Evolutionary conservation across 1,140 invertebrate species (phyloP).

Genomic region (Meloidogyne chitwoodi): DNA sequence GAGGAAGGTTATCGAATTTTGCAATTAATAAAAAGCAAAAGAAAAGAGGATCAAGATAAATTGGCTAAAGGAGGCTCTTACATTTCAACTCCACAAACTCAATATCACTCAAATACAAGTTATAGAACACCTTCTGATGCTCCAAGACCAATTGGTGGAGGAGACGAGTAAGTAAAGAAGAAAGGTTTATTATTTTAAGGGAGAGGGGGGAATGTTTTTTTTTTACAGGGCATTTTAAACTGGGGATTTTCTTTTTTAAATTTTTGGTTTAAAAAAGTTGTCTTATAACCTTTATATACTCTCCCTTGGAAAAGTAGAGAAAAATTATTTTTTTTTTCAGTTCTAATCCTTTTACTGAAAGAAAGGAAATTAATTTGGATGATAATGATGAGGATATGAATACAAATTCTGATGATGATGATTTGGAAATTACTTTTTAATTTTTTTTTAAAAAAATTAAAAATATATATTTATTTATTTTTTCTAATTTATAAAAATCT

Average conservation of each 20-base stretch:
- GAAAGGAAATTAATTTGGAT: slow-evolving; percentile 15
- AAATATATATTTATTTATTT: background rate
- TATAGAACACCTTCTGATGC: slow-evolving; percentile 18
- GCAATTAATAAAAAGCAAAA: slow-evolving; percentile 25
- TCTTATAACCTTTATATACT: too few relatives aligned
- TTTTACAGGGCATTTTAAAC: too few relatives aligned
- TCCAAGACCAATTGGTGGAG: slow-evolving; percentile 20
- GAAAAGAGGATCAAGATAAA: slow-evolving; percentile 24
- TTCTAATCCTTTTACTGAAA: background rate
- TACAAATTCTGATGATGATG: slow-evolving; percentile 18
- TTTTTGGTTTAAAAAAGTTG: too few relatives aligned
- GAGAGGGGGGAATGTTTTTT: background rate
- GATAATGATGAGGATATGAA: slow-evolving; percentile 24
- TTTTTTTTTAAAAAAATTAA: background rate
- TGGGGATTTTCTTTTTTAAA: too few relatives aligned
- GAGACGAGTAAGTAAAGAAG: slow-evolving; percentile 13
- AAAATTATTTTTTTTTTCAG: too few relatives aligned
- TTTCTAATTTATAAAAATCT: too few relatives aligned
- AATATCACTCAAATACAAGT: background rate
- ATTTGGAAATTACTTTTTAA: slow-evolving; percentile 27
- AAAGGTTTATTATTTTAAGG: background rate
- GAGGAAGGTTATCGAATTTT: slow-evolving; percentile 34
- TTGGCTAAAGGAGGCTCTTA: background rate
- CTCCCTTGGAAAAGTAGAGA: too few relatives aligned
- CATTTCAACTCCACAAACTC: background rate